Evolutionary conservation across 2,888 invertebrate species (phyloP).

Genomic region (Mechanitis messenoides): DNA sequence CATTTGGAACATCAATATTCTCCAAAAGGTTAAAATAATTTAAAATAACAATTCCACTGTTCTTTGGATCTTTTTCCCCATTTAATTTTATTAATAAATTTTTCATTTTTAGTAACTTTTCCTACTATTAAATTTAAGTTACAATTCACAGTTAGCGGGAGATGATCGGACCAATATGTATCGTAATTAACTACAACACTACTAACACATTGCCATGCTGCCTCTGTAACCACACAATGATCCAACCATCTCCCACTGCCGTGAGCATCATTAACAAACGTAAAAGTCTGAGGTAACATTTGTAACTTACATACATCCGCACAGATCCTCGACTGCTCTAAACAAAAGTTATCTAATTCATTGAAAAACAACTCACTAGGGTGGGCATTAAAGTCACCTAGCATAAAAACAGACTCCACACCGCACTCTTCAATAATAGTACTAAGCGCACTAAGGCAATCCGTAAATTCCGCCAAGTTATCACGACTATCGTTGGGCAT

Average conservation of each 20-base stretch:
- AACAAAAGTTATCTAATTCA: not conserved
- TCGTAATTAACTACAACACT: not conserved
- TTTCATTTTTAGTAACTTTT: too few species aligned
- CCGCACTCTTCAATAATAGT: not conserved
- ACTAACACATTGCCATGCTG: not conserved
- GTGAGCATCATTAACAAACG: not conserved
- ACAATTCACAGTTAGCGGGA: not conserved
- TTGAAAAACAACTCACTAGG: not conserved
- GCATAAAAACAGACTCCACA: not conserved
- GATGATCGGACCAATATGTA: not conserved
- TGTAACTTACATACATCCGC: not conserved
- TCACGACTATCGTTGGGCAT: not conserved
- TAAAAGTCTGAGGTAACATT: not conserved
- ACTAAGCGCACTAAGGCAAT: not conserved
- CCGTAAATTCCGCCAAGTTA: not conserved
- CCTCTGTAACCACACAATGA: not conserved
- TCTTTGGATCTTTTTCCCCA: too few species aligned
- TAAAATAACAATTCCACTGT: too few species aligned
- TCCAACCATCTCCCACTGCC: not conserved
- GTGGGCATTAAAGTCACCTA: not conserved
- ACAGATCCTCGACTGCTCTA: not conserved
- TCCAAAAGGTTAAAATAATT: too few species aligned
- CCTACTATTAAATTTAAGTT: too few species aligned
- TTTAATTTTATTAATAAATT: too few species aligned
- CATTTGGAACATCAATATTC: too few species aligned